Base-by-base conservation (phyloP, 1,140 invertebrate genomes). In the Drosophila sproati region DNA sequence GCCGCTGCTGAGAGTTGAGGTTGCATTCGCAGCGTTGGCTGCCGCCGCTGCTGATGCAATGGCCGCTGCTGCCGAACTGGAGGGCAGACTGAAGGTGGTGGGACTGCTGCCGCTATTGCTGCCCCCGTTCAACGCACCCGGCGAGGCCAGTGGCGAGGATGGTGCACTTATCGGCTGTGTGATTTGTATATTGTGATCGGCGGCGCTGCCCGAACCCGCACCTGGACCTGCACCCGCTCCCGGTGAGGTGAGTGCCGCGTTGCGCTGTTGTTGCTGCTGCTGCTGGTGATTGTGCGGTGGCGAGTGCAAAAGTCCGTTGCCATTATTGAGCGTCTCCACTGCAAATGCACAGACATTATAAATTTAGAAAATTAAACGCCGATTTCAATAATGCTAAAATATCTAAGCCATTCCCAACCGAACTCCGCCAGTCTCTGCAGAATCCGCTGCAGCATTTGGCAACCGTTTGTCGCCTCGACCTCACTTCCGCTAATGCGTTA, bases 141-240 rank as follows among this genome's bases (percentile, higher is more conserved):
- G 93, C 10, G 94, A 95, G 51, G 95, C 94, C 29, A 95, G 71
- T 4, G 95, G 95, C 10, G 94, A 95, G 6, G 94, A 94, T 45
- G 95, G 95, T 35, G 95, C 94, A 83, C 95, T 96, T 31, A 94
- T 93, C 39, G 95, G 95, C 77, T 96, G 95, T 77, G 94, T 95
- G 76, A 96, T 94, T 73, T 94, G 94, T 79, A 94, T 94, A 92
- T 93, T 93, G 77, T 95, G 94, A 73, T 92, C 91, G 12, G 67
- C 67, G 29, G 79, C 68, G 52, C 69, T 66, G 34, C 71, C 66
- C 10, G 76, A 77, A 48, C 72, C 68, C 43, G 68, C 51, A 12
- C 72, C 72, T 47, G 82, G 69, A 12, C 70, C 64, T 10, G 75
- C 73, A 47, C 73, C 68, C 43, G 69, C 52, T 6, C 73, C 73